These are phyloP conservation scores for Sebastiscus albofasciatus DNA, from an alignment of 2,797 vertebrate genomes.

Conservation along the genomic window DNA sequence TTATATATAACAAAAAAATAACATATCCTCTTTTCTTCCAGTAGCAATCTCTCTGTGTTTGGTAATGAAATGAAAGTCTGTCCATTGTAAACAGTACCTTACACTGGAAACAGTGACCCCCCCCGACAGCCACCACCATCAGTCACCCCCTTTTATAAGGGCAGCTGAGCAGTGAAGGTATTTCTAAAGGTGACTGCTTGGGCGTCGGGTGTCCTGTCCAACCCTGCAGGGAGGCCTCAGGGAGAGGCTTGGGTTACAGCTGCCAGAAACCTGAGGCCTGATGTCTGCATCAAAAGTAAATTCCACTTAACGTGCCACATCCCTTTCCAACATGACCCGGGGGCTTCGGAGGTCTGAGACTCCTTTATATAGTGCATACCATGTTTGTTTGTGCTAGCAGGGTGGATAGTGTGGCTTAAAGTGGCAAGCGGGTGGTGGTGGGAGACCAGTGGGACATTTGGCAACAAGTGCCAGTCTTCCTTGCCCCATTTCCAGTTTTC, in stretches of 20 bases:
- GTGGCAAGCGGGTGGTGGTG: constrained; percentile 28
- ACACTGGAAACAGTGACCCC: constrained; percentile 24
- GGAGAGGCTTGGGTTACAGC: constrained; percentile 74
- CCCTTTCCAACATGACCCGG: constrained; percentile 74
- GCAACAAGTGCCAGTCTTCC: constrained; percentile 38
- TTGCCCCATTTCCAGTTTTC: constrained; percentile 60
- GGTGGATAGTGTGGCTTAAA: constrained; percentile 54
- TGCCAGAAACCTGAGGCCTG: constrained; percentile 76
- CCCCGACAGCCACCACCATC: neutral
- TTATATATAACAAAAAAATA: neutral
- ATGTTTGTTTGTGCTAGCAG: constrained; percentile 73
- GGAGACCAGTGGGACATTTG: constrained; percentile 50
- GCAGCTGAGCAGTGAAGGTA: constrained; percentile 61
- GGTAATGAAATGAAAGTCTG: constrained; percentile 39
- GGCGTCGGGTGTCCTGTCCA: constrained; percentile 66
- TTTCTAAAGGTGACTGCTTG: constrained; percentile 72
- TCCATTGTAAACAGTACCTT: constrained; percentile 5
- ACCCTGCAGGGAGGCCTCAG: constrained; percentile 56
- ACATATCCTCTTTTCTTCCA: neutral
- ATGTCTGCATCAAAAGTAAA: constrained; percentile 85
- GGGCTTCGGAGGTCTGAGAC: constrained; percentile 65
- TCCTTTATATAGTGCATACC: constrained; percentile 81
- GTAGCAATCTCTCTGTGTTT: constrained; percentile 32
- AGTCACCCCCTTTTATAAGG: constrained; percentile 59
- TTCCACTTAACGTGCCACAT: constrained; percentile 84